Evolutionary conservation across 2,888 invertebrate genomes (phyloP), one percentile per base, ranked within the genome.

Genomic region (Nephrocerus scutellatus): DNA sequence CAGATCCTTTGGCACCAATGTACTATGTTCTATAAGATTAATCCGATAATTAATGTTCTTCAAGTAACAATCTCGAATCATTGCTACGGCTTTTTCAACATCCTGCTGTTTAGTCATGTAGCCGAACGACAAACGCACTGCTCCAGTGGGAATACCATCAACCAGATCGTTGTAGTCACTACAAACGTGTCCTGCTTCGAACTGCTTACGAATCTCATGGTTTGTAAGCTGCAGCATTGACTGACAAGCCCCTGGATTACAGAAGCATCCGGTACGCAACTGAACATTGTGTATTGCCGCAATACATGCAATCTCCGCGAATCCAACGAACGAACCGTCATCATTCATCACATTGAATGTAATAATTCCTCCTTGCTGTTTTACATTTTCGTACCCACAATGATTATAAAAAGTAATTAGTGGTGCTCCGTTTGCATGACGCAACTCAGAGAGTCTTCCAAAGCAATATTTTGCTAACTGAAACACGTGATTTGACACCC

Each of bases 241-340:
- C 62, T 92, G 88, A 60, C 96, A 96, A 3, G 93, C 86, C 10
- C 96, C 97, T 2, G 92, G 84, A 70, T 97, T 97, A 65, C 97
- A 97, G 63, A 95, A 92, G 62, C 96, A 96, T 1, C 97, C 97
- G 2, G 91, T 91, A 47, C 97, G 76, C 25, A 97, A 64, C 51
- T 83, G 81, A 34, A 97, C 83, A 52, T 83, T 82, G 61, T 89
- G 83, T 36, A 93, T 70, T 50, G 88, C 82, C 1, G 92, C 86
- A 73, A 96, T 80, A 57, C 90, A 85, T 56, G 88, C 79, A 42
- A 95, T 86, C 84, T 95, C 91, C 43, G 85, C 76, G 71, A 83
- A 97, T 34, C 96, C 96, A 52, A 95, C 78, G 63, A 76, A 84
- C 26, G 77, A 74, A 16, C 88, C 87, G 70, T 82, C 80, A 24